Conservation (phyloP, 2,888 invertebrate species). For the Laspeyria flexula region DNA sequence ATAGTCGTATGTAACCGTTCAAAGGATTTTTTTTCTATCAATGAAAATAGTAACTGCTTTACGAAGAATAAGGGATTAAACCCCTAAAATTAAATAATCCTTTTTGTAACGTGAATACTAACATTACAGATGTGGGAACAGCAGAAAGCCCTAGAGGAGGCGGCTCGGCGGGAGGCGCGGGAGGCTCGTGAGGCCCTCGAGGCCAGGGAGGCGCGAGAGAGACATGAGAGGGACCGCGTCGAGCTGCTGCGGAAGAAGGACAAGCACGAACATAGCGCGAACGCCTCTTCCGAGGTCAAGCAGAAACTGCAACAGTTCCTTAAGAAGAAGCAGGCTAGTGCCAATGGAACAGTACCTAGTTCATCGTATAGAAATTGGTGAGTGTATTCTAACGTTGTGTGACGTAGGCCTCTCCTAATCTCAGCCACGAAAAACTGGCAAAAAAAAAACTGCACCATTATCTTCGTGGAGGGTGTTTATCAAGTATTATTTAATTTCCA, state of each 20-base stretch:
- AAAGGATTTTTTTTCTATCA: too few relatives aligned
- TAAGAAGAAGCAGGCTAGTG: constrained; percentile 92
- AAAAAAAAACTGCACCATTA: too few relatives aligned
- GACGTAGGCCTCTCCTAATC: too few relatives aligned
- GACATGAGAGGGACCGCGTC: constrained; percentile 92
- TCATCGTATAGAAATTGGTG: constrained; percentile 93
- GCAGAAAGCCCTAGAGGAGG: constrained; percentile 93
- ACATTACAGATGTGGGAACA: constrained; percentile 94
- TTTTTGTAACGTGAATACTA: constrained; percentile 36
- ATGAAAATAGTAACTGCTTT: too few relatives aligned
- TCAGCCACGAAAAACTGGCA: too few relatives aligned
- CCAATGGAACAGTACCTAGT: constrained; percentile 89
- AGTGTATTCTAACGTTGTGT: constrained; percentile 37
- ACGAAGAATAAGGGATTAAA: too few relatives aligned
- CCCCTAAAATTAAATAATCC: constrained; percentile 9
- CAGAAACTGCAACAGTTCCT: constrained; percentile 96
- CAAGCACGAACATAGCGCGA: constrained; percentile 97
- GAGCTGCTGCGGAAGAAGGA: constrained; percentile 96
- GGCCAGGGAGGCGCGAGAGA: constrained; percentile 89
- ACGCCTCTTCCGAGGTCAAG: constrained; percentile 98
- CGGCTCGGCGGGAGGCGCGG: constrained; percentile 91
- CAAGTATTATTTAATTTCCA: constrained; percentile 43
- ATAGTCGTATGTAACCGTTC: too few relatives aligned
- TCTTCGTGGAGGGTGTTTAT: background rate
- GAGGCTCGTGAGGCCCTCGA: constrained; percentile 88